Evolutionary conservation across 2,888 invertebrate genomes (phyloP).

Genomic region (Nezara viridula): DNA sequence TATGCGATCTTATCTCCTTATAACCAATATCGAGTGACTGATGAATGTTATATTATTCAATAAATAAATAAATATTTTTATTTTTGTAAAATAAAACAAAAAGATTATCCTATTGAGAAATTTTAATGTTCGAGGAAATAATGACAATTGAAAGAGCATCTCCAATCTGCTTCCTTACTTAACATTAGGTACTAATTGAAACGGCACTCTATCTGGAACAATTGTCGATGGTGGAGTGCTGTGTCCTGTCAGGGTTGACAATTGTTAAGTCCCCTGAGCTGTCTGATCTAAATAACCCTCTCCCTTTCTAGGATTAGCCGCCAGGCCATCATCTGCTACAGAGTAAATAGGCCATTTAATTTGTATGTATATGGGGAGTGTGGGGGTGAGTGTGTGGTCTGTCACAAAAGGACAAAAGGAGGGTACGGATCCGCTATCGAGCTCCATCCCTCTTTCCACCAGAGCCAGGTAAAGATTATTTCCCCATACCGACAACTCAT

Average conservation of each 20-base stretch:
- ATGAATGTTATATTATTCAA: too few species aligned
- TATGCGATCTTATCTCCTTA: too few species aligned
- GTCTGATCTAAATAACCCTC: neutral
- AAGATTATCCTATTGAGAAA: too few species aligned
- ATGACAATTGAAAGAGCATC: neutral
- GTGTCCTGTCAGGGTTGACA: neutral
- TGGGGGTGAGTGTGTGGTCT: neutral
- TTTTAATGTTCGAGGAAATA: neutral
- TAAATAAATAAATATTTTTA: too few species aligned
- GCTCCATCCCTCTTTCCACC: neutral
- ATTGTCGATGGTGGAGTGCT: neutral
- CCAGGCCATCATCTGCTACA: slow-evolving; percentile 34
- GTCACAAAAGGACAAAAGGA: slow-evolving; percentile 33
- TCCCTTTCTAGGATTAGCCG: slow-evolving; percentile 20
- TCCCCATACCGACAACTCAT: neutral
- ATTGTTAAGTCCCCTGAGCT: neutral
- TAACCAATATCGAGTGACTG: too few species aligned
- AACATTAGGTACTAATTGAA: neutral
- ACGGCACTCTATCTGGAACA: neutral
- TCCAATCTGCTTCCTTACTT: neutral
- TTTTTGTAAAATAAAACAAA: too few species aligned
- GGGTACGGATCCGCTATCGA: neutral
- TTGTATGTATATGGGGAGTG: slow-evolving; percentile 40
- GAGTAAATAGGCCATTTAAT: slow-evolving; percentile 49
- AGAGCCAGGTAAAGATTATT: neutral